phyloP scores from a whole-genome alignment of 2,888 invertebrate species.

The Tinea pellionella region DNA sequence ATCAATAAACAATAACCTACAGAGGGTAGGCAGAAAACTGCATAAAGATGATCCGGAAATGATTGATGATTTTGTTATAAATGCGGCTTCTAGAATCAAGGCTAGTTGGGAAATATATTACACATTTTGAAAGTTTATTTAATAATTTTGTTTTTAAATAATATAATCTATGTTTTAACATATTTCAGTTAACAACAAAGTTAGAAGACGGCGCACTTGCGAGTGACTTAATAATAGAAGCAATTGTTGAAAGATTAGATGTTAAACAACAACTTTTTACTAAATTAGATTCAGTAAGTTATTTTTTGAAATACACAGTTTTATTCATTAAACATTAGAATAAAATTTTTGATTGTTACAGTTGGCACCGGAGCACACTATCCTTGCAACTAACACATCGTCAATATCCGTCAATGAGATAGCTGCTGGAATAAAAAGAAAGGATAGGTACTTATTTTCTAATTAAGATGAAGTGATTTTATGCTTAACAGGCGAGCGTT shows the following conservation, averaged over 20 bases:
- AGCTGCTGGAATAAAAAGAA: conserved; percentile 77
- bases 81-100: conserved; percentile 66
- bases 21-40: conserved; percentile 83
- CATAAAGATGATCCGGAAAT: conserved; percentile 75
- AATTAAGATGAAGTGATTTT: too few relatives aligned
- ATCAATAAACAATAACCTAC: conserved; percentile 77
- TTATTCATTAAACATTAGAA: too few relatives aligned
- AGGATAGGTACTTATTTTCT: conserved; percentile 65
- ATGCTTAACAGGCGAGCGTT: too few relatives aligned
- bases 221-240: conserved; percentile 86
- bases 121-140: background rate
- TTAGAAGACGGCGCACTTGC: conserved; percentile 72
- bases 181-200: conserved; percentile 60
- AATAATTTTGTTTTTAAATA: too few relatives aligned
- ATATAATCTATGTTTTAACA: too few relatives aligned
- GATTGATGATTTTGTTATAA: conserved; percentile 74
- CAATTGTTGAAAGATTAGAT: conserved; percentile 86
- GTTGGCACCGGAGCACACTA: conserved; percentile 76
- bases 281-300: conserved; percentile 73
- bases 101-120: conserved; percentile 16
- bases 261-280: conserved; percentile 82
- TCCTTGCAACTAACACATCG: conserved; percentile 91
- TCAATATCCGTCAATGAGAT: conserved; percentile 87
- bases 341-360: conserved; percentile 24
- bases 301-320: background rate